Evolutionary conservation across 2,888 invertebrate genomes (phyloP).

Genomic region (Blastobasis lacticolella): DNA sequence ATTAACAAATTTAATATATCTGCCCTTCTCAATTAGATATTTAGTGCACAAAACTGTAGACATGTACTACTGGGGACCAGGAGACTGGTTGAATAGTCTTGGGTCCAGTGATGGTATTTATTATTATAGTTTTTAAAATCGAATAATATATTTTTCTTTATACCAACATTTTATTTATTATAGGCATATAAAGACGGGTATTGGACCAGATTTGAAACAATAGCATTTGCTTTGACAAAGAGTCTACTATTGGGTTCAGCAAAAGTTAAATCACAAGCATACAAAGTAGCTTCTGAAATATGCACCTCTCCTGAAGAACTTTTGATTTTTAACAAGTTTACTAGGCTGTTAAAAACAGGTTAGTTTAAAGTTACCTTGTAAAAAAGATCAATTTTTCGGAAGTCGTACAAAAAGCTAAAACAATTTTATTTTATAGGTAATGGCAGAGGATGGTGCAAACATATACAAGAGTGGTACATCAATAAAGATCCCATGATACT

Average conservation of each 20-base stretch:
- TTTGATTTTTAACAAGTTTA: slow-evolving; percentile 76
- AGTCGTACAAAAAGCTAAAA: background rate
- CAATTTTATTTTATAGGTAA: slow-evolving; percentile 34
- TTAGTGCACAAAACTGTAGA: no score
- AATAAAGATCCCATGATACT: slow-evolving; percentile 75
- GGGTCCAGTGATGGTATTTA: no score
- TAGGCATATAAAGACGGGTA: slow-evolving; percentile 66
- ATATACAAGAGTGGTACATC: slow-evolving; percentile 78
- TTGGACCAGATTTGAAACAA: slow-evolving; percentile 70
- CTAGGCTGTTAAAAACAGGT: slow-evolving; percentile 66
- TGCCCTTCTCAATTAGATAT: no score
- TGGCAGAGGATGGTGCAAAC: slow-evolving; percentile 78
- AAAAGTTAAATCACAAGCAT: slow-evolving; percentile 66
- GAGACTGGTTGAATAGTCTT: no score
- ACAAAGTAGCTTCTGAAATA: slow-evolving; percentile 67
- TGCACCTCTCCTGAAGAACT: slow-evolving; percentile 77
- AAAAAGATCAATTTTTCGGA: background rate
- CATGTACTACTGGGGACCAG: no score
- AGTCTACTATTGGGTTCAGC: slow-evolving; percentile 59
- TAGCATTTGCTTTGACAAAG: slow-evolving; percentile 78
- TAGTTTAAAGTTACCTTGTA: slow-evolving; percentile 1
- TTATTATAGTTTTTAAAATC: no score
- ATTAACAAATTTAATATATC: no score
- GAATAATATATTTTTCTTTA: no score
- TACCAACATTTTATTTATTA: slow-evolving; percentile 9